Evolutionary conservation across 1,140 invertebrate species (phyloP).

Genomic region (Heliothis virescens): DNA sequence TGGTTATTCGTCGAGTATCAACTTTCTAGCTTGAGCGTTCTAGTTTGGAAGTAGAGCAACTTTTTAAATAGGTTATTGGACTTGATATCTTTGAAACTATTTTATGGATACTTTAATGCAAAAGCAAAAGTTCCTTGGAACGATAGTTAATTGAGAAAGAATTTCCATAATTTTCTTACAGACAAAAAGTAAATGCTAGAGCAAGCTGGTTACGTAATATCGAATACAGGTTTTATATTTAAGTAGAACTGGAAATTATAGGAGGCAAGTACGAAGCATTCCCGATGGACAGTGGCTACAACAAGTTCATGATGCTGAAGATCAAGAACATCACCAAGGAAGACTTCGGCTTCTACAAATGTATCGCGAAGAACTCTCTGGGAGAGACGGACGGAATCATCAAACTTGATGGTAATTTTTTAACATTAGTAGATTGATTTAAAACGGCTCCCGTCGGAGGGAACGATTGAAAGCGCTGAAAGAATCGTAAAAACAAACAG

Average conservation of each 20-base stretch:
- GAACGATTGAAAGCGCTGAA: slow-evolving; percentile 46
- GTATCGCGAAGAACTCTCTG: slow-evolving; percentile 87
- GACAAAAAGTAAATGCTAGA: not conserved
- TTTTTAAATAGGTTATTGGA: slow-evolving; percentile 39
- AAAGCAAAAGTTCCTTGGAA: not conserved
- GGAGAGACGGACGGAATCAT: slow-evolving; percentile 87
- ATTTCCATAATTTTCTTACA: not conserved
- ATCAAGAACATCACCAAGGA: slow-evolving; percentile 85
- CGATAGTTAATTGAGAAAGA: not conserved
- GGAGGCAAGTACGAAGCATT: slow-evolving; percentile 87
- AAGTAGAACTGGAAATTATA: slow-evolving; percentile 87
- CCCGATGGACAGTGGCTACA: slow-evolving; percentile 86
- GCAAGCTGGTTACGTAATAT: slow-evolving; percentile 7
- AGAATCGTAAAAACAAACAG: slow-evolving; percentile 48
- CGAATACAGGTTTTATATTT: slow-evolving; percentile 81
- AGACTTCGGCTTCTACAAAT: slow-evolving; percentile 88
- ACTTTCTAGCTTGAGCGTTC: slow-evolving; percentile 27
- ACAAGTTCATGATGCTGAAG: slow-evolving; percentile 87
- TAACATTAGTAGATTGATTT: slow-evolving; percentile 51
- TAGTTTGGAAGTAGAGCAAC: slow-evolving; percentile 32
- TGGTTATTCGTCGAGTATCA: slow-evolving; percentile 34
- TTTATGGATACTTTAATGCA: slow-evolving; percentile 22
- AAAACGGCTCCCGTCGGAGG: slow-evolving; percentile 30
- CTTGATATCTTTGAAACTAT: slow-evolving; percentile 33
- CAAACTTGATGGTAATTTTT: slow-evolving; percentile 85